Percentiles rank a stretch among this genome's conserved stretches.
phyloP scores from a whole-genome alignment of 1,140 invertebrate species.

The Polypedilum pembai region DNA sequence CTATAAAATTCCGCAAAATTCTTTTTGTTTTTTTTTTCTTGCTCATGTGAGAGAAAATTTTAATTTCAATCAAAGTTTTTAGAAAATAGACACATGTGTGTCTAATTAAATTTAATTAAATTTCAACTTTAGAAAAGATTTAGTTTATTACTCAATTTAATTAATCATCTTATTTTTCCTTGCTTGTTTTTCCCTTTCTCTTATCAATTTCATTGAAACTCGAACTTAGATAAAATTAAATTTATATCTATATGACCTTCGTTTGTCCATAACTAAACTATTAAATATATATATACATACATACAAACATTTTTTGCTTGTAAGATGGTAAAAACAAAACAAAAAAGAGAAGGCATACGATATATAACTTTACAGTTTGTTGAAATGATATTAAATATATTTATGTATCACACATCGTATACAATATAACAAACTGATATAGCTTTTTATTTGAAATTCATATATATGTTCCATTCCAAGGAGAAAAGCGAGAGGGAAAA shows the following conservation, averaged over 20 bases:
- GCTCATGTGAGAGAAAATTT: too few species aligned
- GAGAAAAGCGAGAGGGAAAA: neutral
- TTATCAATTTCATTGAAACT: too few species aligned
- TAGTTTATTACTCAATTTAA: too few species aligned
- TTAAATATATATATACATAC: neutral
- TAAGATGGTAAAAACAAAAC: neutral
- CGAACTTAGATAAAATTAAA: neutral
- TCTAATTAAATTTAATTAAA: too few species aligned
- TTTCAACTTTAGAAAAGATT: too few species aligned
- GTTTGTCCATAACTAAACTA: neutral
- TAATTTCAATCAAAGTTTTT: too few species aligned
- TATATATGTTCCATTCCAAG: constrained; percentile 12
- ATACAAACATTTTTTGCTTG: neutral
- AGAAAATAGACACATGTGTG: too few species aligned
- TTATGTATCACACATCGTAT: constrained; percentile 24
- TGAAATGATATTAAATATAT: constrained; percentile 27
- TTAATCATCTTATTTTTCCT: too few species aligned
- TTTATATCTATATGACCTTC: constrained; percentile 9
- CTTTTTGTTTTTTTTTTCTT: too few species aligned
- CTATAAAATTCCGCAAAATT: too few species aligned
- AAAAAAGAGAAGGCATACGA: constrained; percentile 10
- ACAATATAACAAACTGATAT: constrained; percentile 26
- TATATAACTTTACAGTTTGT: constrained; percentile 26
- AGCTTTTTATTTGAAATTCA: constrained; percentile 26
- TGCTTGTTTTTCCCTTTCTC: too few species aligned